Percentiles rank a stretch among this genome's conserved stretches.
These are phyloP conservation scores for Bergia sp. DNA, from an alignment of 92 coral and sea anemone species.

Conservation along the genomic window DNA sequence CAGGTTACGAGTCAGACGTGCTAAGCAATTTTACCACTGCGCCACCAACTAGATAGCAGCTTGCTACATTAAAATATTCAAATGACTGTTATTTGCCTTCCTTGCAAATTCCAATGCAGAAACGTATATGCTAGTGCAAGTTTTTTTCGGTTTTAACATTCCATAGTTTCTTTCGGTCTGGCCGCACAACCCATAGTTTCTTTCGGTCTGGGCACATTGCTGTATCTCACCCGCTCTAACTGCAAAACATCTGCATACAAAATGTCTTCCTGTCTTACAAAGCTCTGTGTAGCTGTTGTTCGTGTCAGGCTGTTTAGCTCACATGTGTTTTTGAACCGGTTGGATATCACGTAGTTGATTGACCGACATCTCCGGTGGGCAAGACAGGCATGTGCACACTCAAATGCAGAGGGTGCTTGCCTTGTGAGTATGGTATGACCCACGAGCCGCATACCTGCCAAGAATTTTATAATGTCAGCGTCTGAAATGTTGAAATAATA, in stretches of 20 bases:
- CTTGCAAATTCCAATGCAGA: too few species aligned
- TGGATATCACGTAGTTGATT: neutral
- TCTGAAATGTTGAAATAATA: neutral
- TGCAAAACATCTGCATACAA: neutral
- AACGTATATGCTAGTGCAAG: too few species aligned
- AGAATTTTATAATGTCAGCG: neutral
- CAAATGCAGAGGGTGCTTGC: neutral
- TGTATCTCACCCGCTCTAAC: neutral
- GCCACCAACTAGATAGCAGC: too few species aligned
- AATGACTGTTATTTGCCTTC: too few species aligned
- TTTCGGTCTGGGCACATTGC: too few species aligned
- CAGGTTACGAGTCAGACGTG: too few species aligned
- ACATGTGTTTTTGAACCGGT: neutral
- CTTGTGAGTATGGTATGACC: neutral
- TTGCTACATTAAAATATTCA: too few species aligned
- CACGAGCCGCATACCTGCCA: neutral
- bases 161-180: too few species aligned
- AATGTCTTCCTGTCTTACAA: neutral
- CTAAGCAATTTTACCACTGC: too few species aligned
- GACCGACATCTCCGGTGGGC: neutral
- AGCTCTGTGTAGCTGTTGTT: neutral
- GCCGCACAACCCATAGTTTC: too few species aligned
- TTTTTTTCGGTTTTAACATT: too few species aligned
- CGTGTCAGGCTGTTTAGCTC: neutral
- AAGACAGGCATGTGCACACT: conserved; percentile 2